phyloP scores from a whole-genome alignment of 2,797 vertebrate species.

The Spinibarbus caldwelli region DNA sequence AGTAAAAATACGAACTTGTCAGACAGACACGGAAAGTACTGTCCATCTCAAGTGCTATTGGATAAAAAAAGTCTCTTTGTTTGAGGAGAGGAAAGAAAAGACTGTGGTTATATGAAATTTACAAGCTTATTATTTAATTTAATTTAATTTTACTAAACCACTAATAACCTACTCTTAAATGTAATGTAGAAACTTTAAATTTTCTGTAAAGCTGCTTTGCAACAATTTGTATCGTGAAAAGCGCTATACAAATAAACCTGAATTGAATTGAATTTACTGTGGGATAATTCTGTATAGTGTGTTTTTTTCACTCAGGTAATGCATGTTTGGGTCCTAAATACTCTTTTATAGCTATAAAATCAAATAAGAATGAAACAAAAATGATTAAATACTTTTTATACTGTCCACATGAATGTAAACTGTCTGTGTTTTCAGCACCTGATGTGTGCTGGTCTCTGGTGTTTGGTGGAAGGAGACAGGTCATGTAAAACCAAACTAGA shows the following conservation, averaged over 20 bases:
- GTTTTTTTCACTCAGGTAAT: neutral
- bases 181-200: no score
- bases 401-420: neutral
- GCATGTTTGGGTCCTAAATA: neutral
- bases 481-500: constrained; percentile 98
- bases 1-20: constrained; percentile 9
- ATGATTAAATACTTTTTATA: neutral
- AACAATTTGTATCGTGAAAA: no score
- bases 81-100: neutral
- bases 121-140: neutral
- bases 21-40: neutral
- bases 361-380: neutral
- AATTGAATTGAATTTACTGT: neutral
- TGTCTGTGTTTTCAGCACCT: constrained; percentile 84
- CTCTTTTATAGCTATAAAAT: neutral
- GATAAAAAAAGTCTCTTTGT: neutral
- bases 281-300: neutral
- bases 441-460: constrained; percentile 98
- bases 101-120: neutral
- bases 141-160: neutral
- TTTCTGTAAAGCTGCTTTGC: no score
- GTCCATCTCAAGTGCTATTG: neutral
- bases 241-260: no score
- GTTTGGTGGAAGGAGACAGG: constrained; percentile 91
- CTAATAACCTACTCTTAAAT: no score